Conservation (phyloP, 1,140 invertebrate species). For the Pygmarrhopalites habei region DNA sequence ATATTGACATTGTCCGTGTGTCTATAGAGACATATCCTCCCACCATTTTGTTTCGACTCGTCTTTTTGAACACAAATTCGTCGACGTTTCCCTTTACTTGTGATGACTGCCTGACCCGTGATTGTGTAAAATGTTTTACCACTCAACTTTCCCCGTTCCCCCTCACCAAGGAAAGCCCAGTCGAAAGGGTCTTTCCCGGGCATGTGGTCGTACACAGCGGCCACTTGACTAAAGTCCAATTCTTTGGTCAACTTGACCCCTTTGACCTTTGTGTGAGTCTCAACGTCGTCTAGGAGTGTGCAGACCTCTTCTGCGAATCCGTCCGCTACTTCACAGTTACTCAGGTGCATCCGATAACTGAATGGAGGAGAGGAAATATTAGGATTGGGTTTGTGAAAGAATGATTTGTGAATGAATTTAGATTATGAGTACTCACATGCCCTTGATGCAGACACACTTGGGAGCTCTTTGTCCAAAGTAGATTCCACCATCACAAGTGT, state of each 20-base stretch:
- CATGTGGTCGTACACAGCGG: not conserved
- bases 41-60: not conserved
- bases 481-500: conserved; percentile 10
- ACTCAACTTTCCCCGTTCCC: not conserved
- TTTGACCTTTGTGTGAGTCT: not conserved
- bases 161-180: conserved; percentile 16
- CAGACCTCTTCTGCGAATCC: conserved; percentile 25
- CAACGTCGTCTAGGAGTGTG: conserved; percentile 6
- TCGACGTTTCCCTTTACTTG: not conserved
- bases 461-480: conserved; percentile 18
- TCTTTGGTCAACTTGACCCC: conserved; percentile 17
- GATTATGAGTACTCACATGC: conserved; percentile 24
- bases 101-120: not conserved
- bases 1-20: not conserved
- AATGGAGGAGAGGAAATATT: too few relatives aligned
- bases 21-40: not conserved
- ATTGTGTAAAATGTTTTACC: conserved; percentile 5
- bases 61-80: conserved; percentile 1
- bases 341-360: conserved; percentile 23
- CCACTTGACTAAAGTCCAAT: not conserved
- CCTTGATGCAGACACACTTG: conserved; percentile 20
- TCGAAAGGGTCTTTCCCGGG: not conserved
- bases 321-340: conserved; percentile 20
- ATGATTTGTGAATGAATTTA: not conserved
- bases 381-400: not conserved